These are phyloP conservation scores for Slavum lentiscoides DNA, from an alignment of 2,888 invertebrate genomes.

Conservation along the genomic window DNA sequence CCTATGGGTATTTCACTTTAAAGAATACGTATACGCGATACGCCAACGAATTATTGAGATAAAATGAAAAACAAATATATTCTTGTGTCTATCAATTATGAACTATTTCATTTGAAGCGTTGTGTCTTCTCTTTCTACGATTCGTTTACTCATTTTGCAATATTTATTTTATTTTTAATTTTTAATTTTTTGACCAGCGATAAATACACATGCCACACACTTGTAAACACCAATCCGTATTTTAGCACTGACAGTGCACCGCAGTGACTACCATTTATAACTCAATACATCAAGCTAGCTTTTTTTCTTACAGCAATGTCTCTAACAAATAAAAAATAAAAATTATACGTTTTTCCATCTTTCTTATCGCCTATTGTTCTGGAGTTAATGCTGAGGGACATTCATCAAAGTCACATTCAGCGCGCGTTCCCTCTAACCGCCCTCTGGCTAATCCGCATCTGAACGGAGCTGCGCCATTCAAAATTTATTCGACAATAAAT, in stretches of 20 bases:
- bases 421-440: neutral
- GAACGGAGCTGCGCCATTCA: neutral
- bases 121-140: too few relatives aligned
- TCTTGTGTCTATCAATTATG: too few relatives aligned
- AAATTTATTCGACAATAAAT: conserved; percentile 2
- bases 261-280: conserved; percentile 20
- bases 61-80: too few relatives aligned
- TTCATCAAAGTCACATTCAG: conserved; percentile 42
- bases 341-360: conserved; percentile 21
- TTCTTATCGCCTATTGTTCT: conserved; percentile 31
- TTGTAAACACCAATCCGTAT: conserved; percentile 1
- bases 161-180: neutral
- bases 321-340: conserved; percentile 12
- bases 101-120: too few relatives aligned
- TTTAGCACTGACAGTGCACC: neutral
- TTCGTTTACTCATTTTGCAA: neutral
- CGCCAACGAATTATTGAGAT: too few relatives aligned
- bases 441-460: conserved; percentile 9
- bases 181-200: neutral
- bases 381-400: conserved; percentile 19
- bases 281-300: neutral
- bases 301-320: neutral
- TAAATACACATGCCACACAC: neutral
- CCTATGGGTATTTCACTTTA: too few relatives aligned
- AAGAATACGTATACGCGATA: too few relatives aligned